Conservation (phyloP, 2,113 vertebrate genomes). For the Lipophrys pholis region DNA sequence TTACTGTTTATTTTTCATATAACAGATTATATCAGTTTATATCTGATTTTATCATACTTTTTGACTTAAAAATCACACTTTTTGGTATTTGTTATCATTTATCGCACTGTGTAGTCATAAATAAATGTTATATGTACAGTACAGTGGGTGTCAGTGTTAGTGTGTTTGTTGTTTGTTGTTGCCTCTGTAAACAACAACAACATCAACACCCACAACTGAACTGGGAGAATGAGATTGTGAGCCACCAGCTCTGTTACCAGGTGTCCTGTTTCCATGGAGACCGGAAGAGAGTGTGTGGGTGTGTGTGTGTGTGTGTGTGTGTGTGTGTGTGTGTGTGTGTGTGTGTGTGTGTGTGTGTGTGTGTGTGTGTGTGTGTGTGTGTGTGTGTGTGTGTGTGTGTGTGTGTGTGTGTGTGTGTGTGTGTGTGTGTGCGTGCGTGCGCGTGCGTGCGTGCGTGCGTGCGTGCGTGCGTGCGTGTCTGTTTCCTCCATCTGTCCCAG, state of each 20-base stretch:
- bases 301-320: neutral
- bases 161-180: constrained; percentile 21
- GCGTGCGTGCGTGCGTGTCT: constrained; percentile 30
- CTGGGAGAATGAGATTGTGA: constrained; percentile 9
- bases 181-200: constrained; percentile 19
- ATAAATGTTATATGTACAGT: too few species aligned
- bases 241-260: constrained; percentile 57
- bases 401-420: too few species aligned
- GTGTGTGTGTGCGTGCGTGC: too few species aligned
- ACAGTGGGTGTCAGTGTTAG: neutral
- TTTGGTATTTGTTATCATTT: too few species aligned
- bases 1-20: too few species aligned
- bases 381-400: too few species aligned
- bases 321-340: constrained; percentile 7
- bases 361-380: neutral
- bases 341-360: constrained; percentile 3
- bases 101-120: too few species aligned
- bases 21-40: too few species aligned
- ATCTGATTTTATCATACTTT: too few species aligned
- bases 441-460: too few species aligned
- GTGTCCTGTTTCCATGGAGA: constrained; percentile 73
- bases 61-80: too few species aligned
- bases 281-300: constrained; percentile 6
- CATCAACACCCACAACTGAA: neutral
- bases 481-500: constrained; percentile 61